Evolutionary conservation across 2,888 invertebrate species (phyloP), one percentile per base, ranked within the genome.

Genomic region (Drosophila longiperda): DNA sequence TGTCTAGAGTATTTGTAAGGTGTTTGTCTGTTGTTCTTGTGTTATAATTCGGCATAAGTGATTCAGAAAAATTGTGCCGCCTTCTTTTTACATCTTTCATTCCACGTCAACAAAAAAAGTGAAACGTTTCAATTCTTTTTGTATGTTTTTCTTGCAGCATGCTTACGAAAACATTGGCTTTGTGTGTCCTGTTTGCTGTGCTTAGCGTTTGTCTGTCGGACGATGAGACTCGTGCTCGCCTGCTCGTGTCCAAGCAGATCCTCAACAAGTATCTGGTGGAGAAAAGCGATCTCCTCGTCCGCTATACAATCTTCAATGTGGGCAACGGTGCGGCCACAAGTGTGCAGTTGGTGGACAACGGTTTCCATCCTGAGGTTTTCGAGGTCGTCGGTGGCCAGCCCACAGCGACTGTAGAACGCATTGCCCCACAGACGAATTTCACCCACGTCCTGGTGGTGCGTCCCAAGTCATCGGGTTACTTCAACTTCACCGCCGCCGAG

Each of bases 401-500:
- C 67, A 95, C 95, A 42, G 96, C 97, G 0, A 95, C 95, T 86
- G 96, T 99, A 89, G 97, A 98, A 88, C 95, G 98, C 85, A 97
- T 99, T 91, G 96, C 98, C 20, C 98, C 99, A 7, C 96, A 97
- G 89, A 96, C 97, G 17, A 99, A 99, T 93, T 97, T 98, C 3
- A 96, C 98, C 1, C 99, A 99, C 93, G 97, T 98, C 6, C 97
- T 98, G 26, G 97, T 99, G 9, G 96, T 99, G 15, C 94, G 97
- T 75, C 99, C 99, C 6, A 96, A 96, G 89, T 96, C 96, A 90
- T 97, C 95, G 91, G 99, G 99, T 36, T 97, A 98, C 93, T 99
- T 98, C 94, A 99, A 99, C 93, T 99, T 99, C 93, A 97, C 99
- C 3, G 96, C 99, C 60, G 99, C 99, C 74, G 97, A 98, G 93